Conservation (phyloP, 2,888 invertebrate genomes). For the Sthenelais limicola region DNA sequence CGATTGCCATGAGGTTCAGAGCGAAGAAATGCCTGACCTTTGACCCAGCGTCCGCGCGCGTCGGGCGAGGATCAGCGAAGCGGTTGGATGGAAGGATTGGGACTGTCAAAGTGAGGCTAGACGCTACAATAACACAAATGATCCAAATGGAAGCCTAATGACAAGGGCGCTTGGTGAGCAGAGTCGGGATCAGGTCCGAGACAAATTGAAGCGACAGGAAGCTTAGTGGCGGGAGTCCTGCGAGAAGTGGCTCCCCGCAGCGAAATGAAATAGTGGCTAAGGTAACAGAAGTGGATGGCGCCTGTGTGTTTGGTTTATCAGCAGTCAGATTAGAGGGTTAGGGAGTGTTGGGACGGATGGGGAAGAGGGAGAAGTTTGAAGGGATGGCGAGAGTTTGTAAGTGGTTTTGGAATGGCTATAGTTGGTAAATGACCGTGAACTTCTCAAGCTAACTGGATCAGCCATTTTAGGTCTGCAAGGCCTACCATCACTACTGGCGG, state of each 20-base stretch:
- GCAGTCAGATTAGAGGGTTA: too few relatives aligned
- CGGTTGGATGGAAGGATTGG: slow-evolving; percentile 17
- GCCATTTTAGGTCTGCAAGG: too few relatives aligned
- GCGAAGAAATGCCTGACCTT: neutral
- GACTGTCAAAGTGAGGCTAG: neutral
- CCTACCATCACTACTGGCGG: too few relatives aligned
- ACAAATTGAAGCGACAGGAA: slow-evolving; percentile 34
- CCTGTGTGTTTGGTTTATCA: too few relatives aligned
- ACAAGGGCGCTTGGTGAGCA: neutral
- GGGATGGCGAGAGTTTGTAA: too few relatives aligned
- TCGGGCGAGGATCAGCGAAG: neutral
- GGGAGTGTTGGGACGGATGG: neutral
- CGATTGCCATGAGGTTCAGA: neutral
- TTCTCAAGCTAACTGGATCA: too few relatives aligned
- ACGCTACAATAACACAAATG: slow-evolving; percentile 30
- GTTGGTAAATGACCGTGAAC: too few relatives aligned
- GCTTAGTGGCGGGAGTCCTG: slow-evolving; percentile 26
- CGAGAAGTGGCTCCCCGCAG: neutral
- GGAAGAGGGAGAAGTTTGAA: neutral
- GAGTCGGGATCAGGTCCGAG: neutral
- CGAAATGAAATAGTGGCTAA: neutral
- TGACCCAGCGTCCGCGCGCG: neutral
- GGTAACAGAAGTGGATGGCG: too few relatives aligned
- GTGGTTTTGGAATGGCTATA: too few relatives aligned
- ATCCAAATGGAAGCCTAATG: slow-evolving; percentile 35